These are phyloP conservation scores for Phortica magna DNA, from an alignment of 2,888 invertebrate genomes.

Conservation along the genomic window DNA sequence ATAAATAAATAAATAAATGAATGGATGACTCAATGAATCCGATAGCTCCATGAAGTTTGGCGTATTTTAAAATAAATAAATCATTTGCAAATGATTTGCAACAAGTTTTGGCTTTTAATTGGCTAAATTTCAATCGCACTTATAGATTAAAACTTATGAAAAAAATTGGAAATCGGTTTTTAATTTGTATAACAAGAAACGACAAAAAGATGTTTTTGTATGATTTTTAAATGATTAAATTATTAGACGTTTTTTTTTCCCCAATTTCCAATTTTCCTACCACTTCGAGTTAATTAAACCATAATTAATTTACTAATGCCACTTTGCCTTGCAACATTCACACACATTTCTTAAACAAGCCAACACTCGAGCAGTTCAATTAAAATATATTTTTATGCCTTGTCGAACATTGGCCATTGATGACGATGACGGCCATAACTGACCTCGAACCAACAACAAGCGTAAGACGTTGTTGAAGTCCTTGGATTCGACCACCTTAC, in stretches of 20 bases:
- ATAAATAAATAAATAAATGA: not conserved
- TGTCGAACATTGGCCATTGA: not conserved
- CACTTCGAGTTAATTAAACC: too few relatives aligned
- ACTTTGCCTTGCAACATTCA: too few relatives aligned
- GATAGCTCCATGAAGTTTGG: not conserved
- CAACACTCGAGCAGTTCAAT: slow-evolving; percentile 10
- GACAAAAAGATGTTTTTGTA: too few relatives aligned
- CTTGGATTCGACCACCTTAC: not conserved
- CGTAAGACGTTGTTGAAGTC: too few relatives aligned
- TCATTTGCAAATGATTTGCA: not conserved
- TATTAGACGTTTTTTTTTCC: too few relatives aligned
- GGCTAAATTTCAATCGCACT: not conserved
- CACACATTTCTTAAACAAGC: too few relatives aligned
- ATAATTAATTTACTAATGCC: too few relatives aligned
- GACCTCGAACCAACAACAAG: not conserved
- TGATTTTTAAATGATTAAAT: too few relatives aligned
- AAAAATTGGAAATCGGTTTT: too few relatives aligned
- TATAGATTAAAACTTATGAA: too few relatives aligned
- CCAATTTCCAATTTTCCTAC: too few relatives aligned
- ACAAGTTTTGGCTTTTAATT: not conserved
- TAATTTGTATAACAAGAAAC: too few relatives aligned
- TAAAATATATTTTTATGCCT: not conserved
- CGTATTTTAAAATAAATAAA: slow-evolving; percentile 12
- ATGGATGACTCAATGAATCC: not conserved
- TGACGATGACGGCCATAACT: not conserved